Conservation (phyloP, 1,140 invertebrate species). For the Potamilus streckersoni region DNA sequence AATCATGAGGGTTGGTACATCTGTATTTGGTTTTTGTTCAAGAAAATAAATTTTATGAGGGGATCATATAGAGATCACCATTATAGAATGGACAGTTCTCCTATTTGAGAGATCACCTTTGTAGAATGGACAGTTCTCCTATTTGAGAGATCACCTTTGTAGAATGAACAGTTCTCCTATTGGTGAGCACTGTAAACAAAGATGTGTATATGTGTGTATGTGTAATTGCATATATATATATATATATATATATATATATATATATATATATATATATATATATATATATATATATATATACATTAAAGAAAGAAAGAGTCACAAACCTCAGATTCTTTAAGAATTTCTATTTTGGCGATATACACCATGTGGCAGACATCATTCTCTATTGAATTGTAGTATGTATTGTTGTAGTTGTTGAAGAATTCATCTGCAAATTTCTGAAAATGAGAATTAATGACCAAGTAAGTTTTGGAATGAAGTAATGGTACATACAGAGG, state of each 20-base stretch:
- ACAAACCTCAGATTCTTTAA: slow-evolving; percentile 74
- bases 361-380: slow-evolving; percentile 93
- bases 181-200: no score
- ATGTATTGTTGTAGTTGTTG: slow-evolving; percentile 88
- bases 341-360: slow-evolving; percentile 91
- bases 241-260: no score
- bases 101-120: no score
- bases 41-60: no score
- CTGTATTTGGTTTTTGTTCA: no score
- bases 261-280: no score
- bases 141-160: no score
- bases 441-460: slow-evolving; percentile 69
- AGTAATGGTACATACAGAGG: background rate
- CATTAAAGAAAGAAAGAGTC: background rate
- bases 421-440: slow-evolving; percentile 91
- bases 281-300: background rate
- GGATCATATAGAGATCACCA: no score
- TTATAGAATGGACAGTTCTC: no score
- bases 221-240: background rate
- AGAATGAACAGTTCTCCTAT: no score
- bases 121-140: no score
- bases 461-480: background rate
- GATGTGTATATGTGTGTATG: background rate
- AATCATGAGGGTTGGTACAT: no score
- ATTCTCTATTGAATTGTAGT: slow-evolving; percentile 94